Base-by-base conservation (phyloP, 2,888 invertebrate species). In the Cheilosia scutellata region DNA sequence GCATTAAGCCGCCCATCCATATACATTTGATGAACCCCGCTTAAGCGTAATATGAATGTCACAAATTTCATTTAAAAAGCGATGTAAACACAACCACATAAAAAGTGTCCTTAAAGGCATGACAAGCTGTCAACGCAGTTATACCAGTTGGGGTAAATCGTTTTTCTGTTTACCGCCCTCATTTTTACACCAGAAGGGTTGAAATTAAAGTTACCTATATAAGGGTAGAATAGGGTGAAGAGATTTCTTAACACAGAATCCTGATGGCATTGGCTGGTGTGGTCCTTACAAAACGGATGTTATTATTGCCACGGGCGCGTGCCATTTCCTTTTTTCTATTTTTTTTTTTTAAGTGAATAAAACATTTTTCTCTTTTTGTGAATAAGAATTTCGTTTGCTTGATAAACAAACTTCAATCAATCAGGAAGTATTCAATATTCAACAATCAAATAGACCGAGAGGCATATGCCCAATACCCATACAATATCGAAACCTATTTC, bases 361-460 rank as follows among this genome's bases (percentile, higher is more conserved):
- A 60, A 71, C 40, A 71, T 55, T 57, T 49, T 29, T 65, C 25
- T 31, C 27, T 31, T 62, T 62, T 9, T 55, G 53, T 57, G 58
- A 70, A 78, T 71, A 60, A 20, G 70, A 70, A 80, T 68, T 70
- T 75, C 71, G 63, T 55, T 62, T 72, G 60, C 60, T 83, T 62
- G 70, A 75, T 79, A 75, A 83, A 83, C 79, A 87, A 82, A 83
- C 79, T 83, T 87, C 83, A 82, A 87, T 87, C 87, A 87, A 82
- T 87, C 87, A 87, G 88, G 88, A 88, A 87, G 86, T 87, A 88
- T 88, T 88, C 88, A 88, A 87, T 88, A 88, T 88, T 88, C 88
- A 87, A 77, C 71, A 88, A 88, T 87, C 87, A 88, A 87, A 87
- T 78, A 87, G 84, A 78, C 82, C 82, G 51, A 78, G 57, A 87